Conservation (phyloP, 2,113 vertebrate species). For the Struthidea cinerea region DNA sequence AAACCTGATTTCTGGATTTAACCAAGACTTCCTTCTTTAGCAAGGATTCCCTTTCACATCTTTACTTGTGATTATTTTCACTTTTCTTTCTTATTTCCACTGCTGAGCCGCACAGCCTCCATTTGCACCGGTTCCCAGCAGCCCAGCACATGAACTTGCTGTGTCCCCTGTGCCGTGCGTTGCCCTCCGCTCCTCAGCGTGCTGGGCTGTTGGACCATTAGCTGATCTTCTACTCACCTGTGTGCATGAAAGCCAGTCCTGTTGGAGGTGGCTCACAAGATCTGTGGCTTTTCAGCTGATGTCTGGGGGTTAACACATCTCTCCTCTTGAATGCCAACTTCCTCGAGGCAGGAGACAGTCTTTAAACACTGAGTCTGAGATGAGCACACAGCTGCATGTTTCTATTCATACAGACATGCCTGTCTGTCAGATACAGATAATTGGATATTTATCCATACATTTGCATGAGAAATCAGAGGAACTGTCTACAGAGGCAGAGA, state of each 20-base stretch:
- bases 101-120: neutral
- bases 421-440: slow-evolving; percentile 27
- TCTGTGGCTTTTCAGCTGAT: neutral
- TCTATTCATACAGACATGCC: neutral
- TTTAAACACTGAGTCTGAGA: neutral
- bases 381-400: neutral
- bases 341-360: neutral
- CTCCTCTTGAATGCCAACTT: neutral
- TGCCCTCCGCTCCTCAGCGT: neutral
- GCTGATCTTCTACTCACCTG: neutral
- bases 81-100: neutral
- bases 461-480: slow-evolving; percentile 1
- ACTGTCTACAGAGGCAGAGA: neutral
- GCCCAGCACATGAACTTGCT: neutral
- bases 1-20: neutral
- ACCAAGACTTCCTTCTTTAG: neutral
- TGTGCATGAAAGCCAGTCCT: neutral
- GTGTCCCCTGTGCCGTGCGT: accelerated
- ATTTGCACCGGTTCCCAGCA: neutral
- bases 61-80: neutral
- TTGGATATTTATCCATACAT: slow-evolving; percentile 13
- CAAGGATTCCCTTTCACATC: neutral
- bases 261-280: neutral
- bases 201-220: accelerated
- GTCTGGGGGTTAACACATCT: neutral